These are phyloP conservation scores for Trachelus tabidus DNA, from an alignment of 2,888 invertebrate genomes.

Conservation along the genomic window DNA sequence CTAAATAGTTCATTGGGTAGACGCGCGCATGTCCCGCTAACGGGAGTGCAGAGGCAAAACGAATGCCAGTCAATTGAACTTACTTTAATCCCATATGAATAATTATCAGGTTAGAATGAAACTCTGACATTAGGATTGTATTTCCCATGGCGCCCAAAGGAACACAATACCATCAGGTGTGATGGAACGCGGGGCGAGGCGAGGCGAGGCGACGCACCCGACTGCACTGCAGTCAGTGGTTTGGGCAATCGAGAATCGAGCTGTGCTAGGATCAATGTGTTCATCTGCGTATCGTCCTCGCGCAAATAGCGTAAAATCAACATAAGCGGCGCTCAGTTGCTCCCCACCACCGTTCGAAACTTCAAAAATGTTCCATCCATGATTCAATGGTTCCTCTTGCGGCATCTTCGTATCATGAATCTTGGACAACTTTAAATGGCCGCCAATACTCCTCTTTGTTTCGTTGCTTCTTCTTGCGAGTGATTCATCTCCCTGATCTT, in stretches of 20 bases:
- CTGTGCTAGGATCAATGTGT: constrained; percentile 55
- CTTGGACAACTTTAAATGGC: background rate
- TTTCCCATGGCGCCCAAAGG: constrained; percentile 41
- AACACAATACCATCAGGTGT: background rate
- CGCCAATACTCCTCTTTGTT: too few relatives aligned
- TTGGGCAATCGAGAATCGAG: constrained; percentile 58
- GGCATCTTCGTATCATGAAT: background rate
- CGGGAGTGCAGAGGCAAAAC: too few relatives aligned
- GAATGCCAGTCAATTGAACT: too few relatives aligned
- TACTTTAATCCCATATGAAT: too few relatives aligned
- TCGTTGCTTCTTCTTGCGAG: too few relatives aligned
- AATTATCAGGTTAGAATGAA: too few relatives aligned
- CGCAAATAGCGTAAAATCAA: constrained; percentile 21
- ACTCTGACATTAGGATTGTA: constrained; percentile 7
- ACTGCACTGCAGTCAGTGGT: constrained; percentile 58
- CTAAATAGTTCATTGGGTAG: too few relatives aligned
- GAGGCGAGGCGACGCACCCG: constrained; percentile 19
- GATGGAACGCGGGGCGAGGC: background rate
- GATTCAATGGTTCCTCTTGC: background rate
- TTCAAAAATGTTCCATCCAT: background rate
- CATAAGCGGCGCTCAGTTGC: too few relatives aligned
- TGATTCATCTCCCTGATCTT: too few relatives aligned
- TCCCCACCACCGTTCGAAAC: too few relatives aligned
- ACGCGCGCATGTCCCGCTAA: too few relatives aligned
- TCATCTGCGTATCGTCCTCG: constrained; percentile 29